Conservation (phyloP, 2,888 invertebrate genomes). For the Synergus umbraculus region DNA sequence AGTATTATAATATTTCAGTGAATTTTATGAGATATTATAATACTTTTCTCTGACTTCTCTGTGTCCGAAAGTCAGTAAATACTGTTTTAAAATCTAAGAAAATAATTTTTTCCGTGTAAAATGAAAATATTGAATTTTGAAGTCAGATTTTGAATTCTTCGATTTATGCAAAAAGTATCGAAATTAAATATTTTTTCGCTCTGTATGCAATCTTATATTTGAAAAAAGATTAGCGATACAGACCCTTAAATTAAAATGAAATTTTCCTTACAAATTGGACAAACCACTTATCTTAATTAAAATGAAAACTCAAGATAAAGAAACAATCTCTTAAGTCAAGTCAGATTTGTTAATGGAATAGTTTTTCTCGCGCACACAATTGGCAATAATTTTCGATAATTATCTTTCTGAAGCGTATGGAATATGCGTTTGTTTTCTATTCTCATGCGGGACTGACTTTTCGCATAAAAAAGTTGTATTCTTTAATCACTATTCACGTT, state of each 20-base stretch:
- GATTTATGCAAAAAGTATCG: too few species aligned
- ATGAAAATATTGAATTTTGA: too few species aligned
- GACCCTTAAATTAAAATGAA: neutral
- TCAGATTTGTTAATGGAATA: constrained; percentile 21
- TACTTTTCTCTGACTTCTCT: too few species aligned
- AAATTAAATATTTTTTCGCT: too few species aligned
- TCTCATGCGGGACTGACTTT: constrained; percentile 14
- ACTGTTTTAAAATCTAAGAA: too few species aligned
- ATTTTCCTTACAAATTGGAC: neutral
- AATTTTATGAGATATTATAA: too few species aligned
- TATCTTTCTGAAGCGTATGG: constrained; percentile 31
- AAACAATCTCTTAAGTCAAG: constrained; percentile 22
- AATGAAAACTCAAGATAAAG: neutral
- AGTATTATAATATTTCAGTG: too few species aligned
- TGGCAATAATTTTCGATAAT: constrained; percentile 29
- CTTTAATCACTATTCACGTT: neutral
- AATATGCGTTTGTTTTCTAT: constrained; percentile 35
- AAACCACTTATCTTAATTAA: neutral
- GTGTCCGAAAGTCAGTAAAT: too few species aligned
- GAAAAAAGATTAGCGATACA: too few species aligned
- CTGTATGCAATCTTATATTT: too few species aligned
- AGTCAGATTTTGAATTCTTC: too few species aligned
- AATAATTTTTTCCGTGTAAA: too few species aligned
- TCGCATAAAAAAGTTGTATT: constrained; percentile 1
- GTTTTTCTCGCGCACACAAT: constrained; percentile 34